Base-by-base conservation (phyloP, 2,113 vertebrate species). In the Azemiops feae region DNA sequence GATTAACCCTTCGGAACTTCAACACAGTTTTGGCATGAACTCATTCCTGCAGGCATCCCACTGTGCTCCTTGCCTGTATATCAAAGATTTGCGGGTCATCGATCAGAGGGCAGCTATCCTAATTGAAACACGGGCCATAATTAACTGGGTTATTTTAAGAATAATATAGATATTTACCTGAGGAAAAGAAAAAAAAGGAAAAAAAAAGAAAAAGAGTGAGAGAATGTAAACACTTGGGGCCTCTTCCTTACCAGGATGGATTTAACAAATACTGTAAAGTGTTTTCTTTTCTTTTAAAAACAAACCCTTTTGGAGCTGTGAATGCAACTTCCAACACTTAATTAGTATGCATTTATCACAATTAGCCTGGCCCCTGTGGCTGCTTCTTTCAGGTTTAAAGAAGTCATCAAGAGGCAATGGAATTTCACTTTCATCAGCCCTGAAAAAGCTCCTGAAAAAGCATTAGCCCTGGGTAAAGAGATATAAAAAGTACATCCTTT, bases 1-100 rank as follows among this genome's bases (percentile, higher is more conserved):
- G 96, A 85, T 98, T 98, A 98, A 98, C 98, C 97, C 97, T 97
- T 98, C 74, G 92, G 95, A 96, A 95, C 69, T 93, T 0, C 87
- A 81, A 0, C 0, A 3, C 89, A 93, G 93, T 23, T 18, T 91
- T 89, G 54, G 58, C 91, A 91, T 53, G 92, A 93, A 53, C 6
- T 94, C 34, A 11, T 92, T 94, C 85, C 87, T 50, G 93, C 47
- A 23, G 91, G 91, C 85, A 93, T 27, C 1, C 0, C 0, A 7
- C 69, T 93, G 94, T 87, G 92, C 0, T 2, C 34, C 89, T 93
- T 88, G 91, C 45, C 85, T 85, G 1, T 0, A 8, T 91, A 96
- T 93, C 92, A 27, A 90, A 95, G 93, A 93, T 5, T 0, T 0
- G 1, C 3, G 87, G 94, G 94, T 95, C 90, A 11, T 30, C 3